A percentile compares a stretch with the other conserved stretches of the same genome.
These are phyloP conservation scores for Falco punctatus DNA, from an alignment of 2,113 vertebrate genomes.

Conservation along the genomic window DNA sequence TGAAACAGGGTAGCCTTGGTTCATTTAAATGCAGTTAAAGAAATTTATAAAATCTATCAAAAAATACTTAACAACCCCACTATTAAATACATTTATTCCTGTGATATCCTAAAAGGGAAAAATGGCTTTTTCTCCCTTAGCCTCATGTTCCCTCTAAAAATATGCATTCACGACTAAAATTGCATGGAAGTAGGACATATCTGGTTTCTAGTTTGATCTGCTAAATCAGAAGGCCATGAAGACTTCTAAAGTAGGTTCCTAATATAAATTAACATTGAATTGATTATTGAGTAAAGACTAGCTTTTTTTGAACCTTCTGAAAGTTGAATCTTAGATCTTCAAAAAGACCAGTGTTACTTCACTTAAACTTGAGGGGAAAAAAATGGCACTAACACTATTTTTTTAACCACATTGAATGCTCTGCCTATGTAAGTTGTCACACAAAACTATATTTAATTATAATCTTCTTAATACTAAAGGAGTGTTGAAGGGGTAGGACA, in stretches of 20 bases:
- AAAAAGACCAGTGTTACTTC: not conserved
- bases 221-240: not conserved
- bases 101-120: not conserved
- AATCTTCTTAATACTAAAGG: not conserved
- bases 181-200: not conserved
- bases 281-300: no score
- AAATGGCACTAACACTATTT: not conserved
- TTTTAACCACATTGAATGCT: not conserved
- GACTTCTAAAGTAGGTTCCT: not conserved
- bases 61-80: no score
- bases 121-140: not conserved
- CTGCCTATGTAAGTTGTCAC: not conserved
- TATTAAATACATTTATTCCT: not conserved
- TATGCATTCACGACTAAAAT: not conserved
- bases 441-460: not conserved
- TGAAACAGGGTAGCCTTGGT: not conserved
- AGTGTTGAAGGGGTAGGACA: not conserved
- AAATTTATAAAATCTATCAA: not conserved
- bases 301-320: not conserved
- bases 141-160: not conserved
- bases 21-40: not conserved
- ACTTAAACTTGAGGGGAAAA: not conserved
- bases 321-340: not conserved
- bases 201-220: not conserved
- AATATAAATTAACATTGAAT: not conserved